phyloP scores from a whole-genome alignment of 2,797 vertebrate species.

The Remorina albescens region DNA sequence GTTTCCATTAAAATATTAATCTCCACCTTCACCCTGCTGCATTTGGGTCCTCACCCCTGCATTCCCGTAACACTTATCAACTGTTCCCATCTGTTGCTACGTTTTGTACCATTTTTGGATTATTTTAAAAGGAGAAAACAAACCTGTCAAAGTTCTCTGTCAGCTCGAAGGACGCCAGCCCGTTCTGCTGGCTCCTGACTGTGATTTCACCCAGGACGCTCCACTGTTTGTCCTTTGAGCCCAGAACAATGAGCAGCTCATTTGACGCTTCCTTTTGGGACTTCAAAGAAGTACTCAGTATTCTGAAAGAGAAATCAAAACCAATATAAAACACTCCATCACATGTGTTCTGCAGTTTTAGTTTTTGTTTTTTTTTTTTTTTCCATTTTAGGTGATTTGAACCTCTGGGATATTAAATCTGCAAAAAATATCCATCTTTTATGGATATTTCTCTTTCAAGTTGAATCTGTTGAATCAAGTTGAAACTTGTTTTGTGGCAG shows the following conservation, averaged over 20 bases:
- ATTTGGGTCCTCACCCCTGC: too few species aligned
- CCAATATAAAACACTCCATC: neutral
- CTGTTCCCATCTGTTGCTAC: too few species aligned
- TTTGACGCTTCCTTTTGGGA: slow-evolving; percentile 73
- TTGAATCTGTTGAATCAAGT: too few species aligned
- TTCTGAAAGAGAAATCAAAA: slow-evolving; percentile 64
- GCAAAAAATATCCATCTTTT: neutral
- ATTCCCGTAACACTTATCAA: too few species aligned
- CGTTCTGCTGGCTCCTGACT: slow-evolving; percentile 84
- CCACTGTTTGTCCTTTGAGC: slow-evolving; percentile 86
- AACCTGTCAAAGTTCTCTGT: slow-evolving; percentile 88
- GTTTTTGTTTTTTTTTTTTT: too few species aligned
- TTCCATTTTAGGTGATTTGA: too few species aligned
- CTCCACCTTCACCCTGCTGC: too few species aligned
- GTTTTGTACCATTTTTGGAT: neutral
- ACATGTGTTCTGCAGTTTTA: too few species aligned
- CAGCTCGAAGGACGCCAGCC: slow-evolving; percentile 90
- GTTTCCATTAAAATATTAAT: too few species aligned
- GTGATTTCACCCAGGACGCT: slow-evolving; percentile 82
- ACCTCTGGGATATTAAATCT: neutral
- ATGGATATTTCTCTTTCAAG: too few species aligned
- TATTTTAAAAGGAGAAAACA: neutral
- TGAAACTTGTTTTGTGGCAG: too few species aligned
- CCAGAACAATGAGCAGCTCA: slow-evolving; percentile 85
- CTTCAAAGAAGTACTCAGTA: slow-evolving; percentile 74